Evolutionary conservation across 2,888 invertebrate genomes (phyloP), one percentile per base, ranked within the genome.

Genomic region (Oxyteleia sp.): DNA sequence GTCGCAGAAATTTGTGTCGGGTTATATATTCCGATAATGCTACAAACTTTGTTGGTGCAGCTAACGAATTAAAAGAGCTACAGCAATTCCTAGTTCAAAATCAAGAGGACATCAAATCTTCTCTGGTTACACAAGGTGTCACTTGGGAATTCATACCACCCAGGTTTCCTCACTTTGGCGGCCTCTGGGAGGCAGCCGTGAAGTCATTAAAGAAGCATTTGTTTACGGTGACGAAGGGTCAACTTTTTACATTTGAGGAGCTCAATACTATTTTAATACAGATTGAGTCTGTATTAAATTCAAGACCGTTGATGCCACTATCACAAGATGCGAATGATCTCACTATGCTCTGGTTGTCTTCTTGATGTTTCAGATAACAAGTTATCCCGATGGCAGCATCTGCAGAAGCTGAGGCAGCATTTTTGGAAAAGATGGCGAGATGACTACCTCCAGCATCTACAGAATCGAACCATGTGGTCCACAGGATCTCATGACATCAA

Each of bases 201-300:
- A 32, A 32, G 10, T 32, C 32, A 1, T 1, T 32, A 3, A 32
- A 32, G 10, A 72, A 55, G 53, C 87, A 89, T 10, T 8, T 63
- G 8, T 47, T 18, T 10, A 47, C 47, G 1, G 11, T 63, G 15
- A 20, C 45, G 2, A 45, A 29, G 5, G 45, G 45, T 16, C 23
- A 26, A 2, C 18, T 41, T 3, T 26, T 4, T 2, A 87, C 84
- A 0, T 85, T 78, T 20, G 86, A 88, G 68, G 85, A 89, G 49
- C 80, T 86, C 64, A 18, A 75, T 26, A 88, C 85, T 0, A 32
- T 87, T 4, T 10, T 13, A 83, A 0, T 59, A 55, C 16, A 88
- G 51, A 84, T 87, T 7, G 85, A 86, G 38, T 80, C 85, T 1
- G 66, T 83, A 10, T 55, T 88, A 7, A 87, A 61, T 32, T 61